Percentiles rank a stretch among this genome's conserved stretches.
phyloP scores from a whole-genome alignment of 2,888 invertebrate species.

The Rhagophthalmus giganteus region DNA sequence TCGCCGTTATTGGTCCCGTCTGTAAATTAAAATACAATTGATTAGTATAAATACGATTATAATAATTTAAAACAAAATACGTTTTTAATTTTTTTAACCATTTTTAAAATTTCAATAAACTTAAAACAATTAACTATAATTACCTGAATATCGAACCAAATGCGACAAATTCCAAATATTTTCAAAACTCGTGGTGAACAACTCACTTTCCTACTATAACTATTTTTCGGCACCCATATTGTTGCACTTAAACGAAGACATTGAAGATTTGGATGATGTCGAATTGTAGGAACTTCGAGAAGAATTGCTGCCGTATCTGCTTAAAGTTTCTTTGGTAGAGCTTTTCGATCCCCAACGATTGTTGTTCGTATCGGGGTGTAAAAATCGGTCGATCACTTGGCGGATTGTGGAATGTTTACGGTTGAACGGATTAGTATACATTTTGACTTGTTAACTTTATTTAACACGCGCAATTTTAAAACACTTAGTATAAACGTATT shows the following conservation, averaged over 20 bases:
- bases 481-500: slow-evolving; percentile 1
- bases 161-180: too few species aligned
- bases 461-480: neutral
- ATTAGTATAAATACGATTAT: too few species aligned
- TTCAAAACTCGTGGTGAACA: too few species aligned
- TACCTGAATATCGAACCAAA: too few species aligned
- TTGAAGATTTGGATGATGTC: slow-evolving; percentile 16
- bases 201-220: neutral
- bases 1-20: too few species aligned
- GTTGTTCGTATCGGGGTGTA: slow-evolving; percentile 57
- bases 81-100: too few species aligned
- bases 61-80: too few species aligned
- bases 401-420: slow-evolving; percentile 70
- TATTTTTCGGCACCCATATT: neutral
- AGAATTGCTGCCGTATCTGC: slow-evolving; percentile 28
- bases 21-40: too few species aligned
- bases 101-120: too few species aligned
- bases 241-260: slow-evolving; percentile 4
- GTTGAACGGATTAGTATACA: slow-evolving; percentile 73
- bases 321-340: slow-evolving; percentile 16
- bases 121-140: too few species aligned
- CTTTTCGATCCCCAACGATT: slow-evolving; percentile 14
- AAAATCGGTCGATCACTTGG: slow-evolving; percentile 66
- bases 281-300: slow-evolving; percentile 18
- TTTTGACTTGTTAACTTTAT: slow-evolving; percentile 45